Evolutionary conservation across 2,113 vertebrate genomes (phyloP).

Genomic region (Indri indri): DNA sequence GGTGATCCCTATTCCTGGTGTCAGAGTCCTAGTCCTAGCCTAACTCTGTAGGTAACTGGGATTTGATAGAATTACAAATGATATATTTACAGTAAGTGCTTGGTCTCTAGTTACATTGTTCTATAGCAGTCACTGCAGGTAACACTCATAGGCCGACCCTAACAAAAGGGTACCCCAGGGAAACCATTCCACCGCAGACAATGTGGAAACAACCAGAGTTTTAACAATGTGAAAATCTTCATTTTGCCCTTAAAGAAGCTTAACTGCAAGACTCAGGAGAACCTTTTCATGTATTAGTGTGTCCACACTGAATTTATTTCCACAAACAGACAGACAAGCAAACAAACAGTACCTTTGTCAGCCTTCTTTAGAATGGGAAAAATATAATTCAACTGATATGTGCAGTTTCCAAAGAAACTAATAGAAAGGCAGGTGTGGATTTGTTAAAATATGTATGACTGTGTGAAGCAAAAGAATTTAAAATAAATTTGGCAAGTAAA

Average conservation of each 20-base stretch:
- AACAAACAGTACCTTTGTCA: neutral
- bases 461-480: neutral
- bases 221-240: slow-evolving; percentile 19
- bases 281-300: neutral
- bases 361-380: neutral
- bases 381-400: neutral
- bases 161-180: neutral
- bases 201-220: neutral
- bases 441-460: neutral
- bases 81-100: neutral
- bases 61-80: slow-evolving; percentile 26
- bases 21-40: neutral
- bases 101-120: neutral
- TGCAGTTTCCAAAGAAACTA: slow-evolving; percentile 30
- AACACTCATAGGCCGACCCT: slow-evolving; percentile 9
- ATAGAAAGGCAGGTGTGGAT: neutral
- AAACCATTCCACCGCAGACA: neutral
- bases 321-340: neutral
- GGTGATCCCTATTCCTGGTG: neutral
- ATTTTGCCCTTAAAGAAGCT: neutral
- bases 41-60: neutral
- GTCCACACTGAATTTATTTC: neutral
- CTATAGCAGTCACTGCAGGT: neutral
- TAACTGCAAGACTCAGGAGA: neutral
- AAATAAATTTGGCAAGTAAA: neutral